phyloP scores from a whole-genome alignment of 2,113 vertebrate genomes.

The Ptychochromis oligacanthus region DNA sequence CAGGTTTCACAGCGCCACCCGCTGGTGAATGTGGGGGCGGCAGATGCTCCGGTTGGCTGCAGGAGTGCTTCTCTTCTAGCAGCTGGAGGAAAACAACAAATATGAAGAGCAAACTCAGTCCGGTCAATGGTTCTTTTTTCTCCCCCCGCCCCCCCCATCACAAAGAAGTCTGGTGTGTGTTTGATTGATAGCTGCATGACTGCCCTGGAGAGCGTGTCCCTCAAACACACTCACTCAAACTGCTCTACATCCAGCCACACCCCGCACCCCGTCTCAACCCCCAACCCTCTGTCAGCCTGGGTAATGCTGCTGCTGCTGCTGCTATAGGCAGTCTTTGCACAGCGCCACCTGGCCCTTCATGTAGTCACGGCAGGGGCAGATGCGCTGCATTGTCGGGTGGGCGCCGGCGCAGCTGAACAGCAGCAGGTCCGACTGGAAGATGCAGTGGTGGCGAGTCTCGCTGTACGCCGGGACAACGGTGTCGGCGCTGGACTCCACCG shows the following conservation, averaged over 20 bases:
- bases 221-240: neutral
- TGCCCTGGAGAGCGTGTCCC: neutral
- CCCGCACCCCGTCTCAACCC: neutral
- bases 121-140: neutral
- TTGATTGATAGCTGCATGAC: constrained; percentile 26
- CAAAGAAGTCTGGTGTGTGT: constrained; percentile 28
- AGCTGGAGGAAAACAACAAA: constrained; percentile 49
- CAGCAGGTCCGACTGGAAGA: constrained; percentile 94
- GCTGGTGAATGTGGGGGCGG: constrained; percentile 17
- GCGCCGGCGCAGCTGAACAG: constrained; percentile 97
- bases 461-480: constrained; percentile 92
- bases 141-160: neutral
- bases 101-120: constrained; percentile 40
- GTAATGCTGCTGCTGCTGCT: constrained; percentile 24
- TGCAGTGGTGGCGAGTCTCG: constrained; percentile 86
- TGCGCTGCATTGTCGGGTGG: constrained; percentile 84
- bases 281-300: neutral
- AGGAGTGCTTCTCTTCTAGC: constrained; percentile 23
- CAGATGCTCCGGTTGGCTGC: neutral
- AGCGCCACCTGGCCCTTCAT: constrained; percentile 98
- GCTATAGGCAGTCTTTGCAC: constrained; percentile 96
- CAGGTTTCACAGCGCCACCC: constrained; percentile 22
- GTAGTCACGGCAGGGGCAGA: constrained; percentile 98
- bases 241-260: neutral
- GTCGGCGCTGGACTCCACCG: constrained; percentile 88